These are phyloP conservation scores for Rousettus leschenaultii DNA, from an alignment of 2,113 vertebrate species.

Conservation along the genomic window DNA sequence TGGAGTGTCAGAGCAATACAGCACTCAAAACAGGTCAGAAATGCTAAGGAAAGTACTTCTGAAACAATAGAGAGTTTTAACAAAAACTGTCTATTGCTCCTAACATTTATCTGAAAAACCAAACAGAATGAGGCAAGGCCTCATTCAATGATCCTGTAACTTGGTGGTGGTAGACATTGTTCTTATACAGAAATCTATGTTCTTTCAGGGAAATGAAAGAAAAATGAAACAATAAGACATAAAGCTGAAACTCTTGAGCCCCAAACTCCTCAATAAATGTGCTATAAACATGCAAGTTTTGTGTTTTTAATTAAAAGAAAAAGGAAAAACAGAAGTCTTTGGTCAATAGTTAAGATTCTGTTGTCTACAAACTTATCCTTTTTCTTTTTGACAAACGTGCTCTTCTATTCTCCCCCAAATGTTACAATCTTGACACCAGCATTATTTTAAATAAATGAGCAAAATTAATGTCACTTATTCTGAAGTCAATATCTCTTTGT, in stretches of 20 bases:
- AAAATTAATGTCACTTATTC: neutral
- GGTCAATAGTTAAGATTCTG: neutral
- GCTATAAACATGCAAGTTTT: neutral
- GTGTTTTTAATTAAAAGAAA: neutral
- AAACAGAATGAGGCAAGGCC: neutral
- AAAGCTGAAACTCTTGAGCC: neutral
- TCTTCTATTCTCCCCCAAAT: neutral
- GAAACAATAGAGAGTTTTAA: neutral
- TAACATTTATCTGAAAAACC: neutral
- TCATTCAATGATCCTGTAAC: neutral
- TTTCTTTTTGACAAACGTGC: neutral
- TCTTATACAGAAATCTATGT: neutral
- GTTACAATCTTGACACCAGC: neutral
- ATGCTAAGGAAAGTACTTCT: neutral
- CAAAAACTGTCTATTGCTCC: neutral
- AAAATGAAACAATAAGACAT: neutral
- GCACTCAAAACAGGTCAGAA: neutral
- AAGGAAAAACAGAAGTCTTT: neutral
- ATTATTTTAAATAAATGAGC: neutral
- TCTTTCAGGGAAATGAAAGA: neutral
- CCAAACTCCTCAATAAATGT: neutral
- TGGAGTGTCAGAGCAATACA: neutral
- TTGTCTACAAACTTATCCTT: neutral
- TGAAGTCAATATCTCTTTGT: neutral
- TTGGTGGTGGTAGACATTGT: neutral